phyloP scores from a whole-genome alignment of 1,140 invertebrate species.

The Octopus bimaculoides region DNA sequence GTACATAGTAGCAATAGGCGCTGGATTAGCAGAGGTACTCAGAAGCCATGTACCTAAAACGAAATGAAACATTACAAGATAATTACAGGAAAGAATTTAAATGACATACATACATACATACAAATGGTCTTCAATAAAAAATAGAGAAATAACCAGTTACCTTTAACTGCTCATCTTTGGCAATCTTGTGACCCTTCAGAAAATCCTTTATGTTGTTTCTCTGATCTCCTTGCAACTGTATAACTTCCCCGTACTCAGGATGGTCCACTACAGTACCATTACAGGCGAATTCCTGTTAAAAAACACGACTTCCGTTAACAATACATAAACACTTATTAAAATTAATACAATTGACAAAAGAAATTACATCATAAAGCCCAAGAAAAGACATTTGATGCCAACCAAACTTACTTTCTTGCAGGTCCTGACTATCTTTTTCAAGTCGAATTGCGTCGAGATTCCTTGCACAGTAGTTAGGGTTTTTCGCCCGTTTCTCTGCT shows the following conservation, averaged over 20 bases:
- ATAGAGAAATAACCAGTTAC: slow-evolving; percentile 56
- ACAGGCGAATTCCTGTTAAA: slow-evolving; percentile 86
- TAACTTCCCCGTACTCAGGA: slow-evolving; percentile 98
- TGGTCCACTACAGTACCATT: slow-evolving; percentile 98
- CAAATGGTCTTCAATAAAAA: too few species aligned
- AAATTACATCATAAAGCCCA: too few species aligned
- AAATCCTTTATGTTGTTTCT: slow-evolving; percentile 94
- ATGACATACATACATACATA: too few species aligned
- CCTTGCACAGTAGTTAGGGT: slow-evolving; percentile 98
- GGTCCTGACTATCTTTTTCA: slow-evolving; percentile 99
- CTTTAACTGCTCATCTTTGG: slow-evolving; percentile 90
- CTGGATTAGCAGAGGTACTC: slow-evolving; percentile 39
- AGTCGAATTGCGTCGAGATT: slow-evolving; percentile 95
- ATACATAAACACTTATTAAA: too few species aligned
- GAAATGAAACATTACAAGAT: slow-evolving; percentile 16
- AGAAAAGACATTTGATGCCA: too few species aligned
- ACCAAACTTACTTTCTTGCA: slow-evolving; percentile 86
- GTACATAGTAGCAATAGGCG: neutral
- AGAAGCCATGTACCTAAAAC: slow-evolving; percentile 75
- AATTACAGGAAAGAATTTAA: neutral
- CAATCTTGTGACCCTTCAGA: slow-evolving; percentile 87
- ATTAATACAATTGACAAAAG: too few species aligned
- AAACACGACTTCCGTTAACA: slow-evolving; percentile 10
- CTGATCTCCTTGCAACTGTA: slow-evolving; percentile 98
- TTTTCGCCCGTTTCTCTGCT: slow-evolving; percentile 99